Evolutionary conservation across 2,888 invertebrate species (phyloP).

Genomic region (Clitarchus hookeri): DNA sequence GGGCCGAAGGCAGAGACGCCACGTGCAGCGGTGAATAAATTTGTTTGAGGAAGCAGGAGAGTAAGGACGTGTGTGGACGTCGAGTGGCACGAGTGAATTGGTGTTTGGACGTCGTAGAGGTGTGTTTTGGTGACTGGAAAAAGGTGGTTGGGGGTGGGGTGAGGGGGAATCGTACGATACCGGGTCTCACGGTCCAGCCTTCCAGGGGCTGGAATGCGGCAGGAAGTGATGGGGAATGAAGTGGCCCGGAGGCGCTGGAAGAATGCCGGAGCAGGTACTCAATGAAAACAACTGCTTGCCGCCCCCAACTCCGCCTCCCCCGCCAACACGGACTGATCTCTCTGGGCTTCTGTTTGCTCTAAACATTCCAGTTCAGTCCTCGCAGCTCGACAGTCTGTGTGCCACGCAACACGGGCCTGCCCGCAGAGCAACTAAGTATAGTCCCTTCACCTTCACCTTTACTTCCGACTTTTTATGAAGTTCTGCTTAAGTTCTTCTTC

Average conservation of each 20-base stretch:
- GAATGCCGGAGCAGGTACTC: neutral
- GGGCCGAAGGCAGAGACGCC: too few relatives aligned
- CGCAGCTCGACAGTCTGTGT: neutral
- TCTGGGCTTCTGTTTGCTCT: neutral
- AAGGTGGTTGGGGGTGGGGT: too few relatives aligned
- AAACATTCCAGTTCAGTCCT: slow-evolving; percentile 1
- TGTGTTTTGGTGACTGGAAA: too few relatives aligned
- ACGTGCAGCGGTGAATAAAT: neutral
- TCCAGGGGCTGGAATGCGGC: neutral
- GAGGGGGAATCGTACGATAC: neutral
- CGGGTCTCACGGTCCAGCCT: neutral
- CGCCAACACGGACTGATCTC: neutral
- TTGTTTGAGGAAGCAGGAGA: neutral
- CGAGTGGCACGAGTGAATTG: neutral
- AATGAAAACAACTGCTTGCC: neutral
- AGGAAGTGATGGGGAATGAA: slow-evolving; percentile 5
- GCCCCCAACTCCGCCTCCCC: too few relatives aligned
- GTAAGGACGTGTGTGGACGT: neutral
- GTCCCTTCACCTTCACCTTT: too few relatives aligned
- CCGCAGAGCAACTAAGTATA: too few relatives aligned
- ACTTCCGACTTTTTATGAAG: too few relatives aligned
- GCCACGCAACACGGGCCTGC: too few relatives aligned
- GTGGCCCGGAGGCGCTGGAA: neutral
- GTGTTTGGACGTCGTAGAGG: too few relatives aligned
- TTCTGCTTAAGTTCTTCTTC: too few relatives aligned